Evolutionary conservation across 92 coral and sea anemone species (phyloP), one percentile per base, ranked within the genome.

Genomic region (Porites rus): DNA sequence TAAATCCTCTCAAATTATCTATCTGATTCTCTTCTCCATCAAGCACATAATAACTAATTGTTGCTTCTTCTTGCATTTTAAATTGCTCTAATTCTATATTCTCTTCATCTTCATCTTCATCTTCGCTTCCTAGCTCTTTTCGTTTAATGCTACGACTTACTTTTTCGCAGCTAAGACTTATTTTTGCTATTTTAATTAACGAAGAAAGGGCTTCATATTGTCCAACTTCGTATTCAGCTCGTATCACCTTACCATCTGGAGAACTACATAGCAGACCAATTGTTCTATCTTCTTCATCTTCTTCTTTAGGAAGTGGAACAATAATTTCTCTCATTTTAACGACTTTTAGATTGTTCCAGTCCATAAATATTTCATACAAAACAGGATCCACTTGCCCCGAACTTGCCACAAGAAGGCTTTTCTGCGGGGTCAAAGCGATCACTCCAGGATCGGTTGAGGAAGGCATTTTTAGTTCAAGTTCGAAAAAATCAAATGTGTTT

Each of bases 11-110:
- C 7, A 82, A 10, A 20, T 22, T 18, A 25, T 51, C 77, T 7
- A 69, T 66, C 66, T 53, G 66, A 19, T 77, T 78, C 62, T 65
- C 77, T 71, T 84, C 82, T 7, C 90, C 92, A 51, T 78, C 25
- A n/a, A 89, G 78, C 73, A 65, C 12, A 56, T 74, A 89, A 73
- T 89, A 75, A 9, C 89, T 69, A 71, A 89, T 89, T 31, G 24
- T 59, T 21, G 19, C 72, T 17, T 73, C 82, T 58, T 78, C 82
- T 53, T 89, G 54, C n/a, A 54, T 43, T 38, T 79, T 18, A 24
- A 85, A 51, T 56, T 56, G n/a, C 51, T 50, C 46, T 38, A 38
- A 38, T 38, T 38, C 46, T 38, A 3, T 38, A 3, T 38, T 38
- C 46, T 38, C 46, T 38, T 38, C 46, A 38, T 38, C 46, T 4